Evolutionary conservation across 2,113 vertebrate species (phyloP), one percentile per base, ranked within the genome.

Genomic region (Callipepla squamata): DNA sequence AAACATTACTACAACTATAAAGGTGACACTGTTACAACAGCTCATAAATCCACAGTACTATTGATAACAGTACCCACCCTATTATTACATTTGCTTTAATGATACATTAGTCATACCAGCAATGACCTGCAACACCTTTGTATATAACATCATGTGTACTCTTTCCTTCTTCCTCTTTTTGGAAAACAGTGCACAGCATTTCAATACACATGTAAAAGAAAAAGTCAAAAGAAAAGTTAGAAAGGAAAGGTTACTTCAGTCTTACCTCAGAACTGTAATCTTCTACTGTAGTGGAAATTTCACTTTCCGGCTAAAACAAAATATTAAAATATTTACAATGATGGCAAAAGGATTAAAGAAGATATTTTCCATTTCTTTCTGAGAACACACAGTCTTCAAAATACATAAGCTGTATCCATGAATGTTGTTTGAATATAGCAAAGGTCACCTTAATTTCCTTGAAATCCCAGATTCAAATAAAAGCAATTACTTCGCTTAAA

Each of bases 241-340:
- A 45, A 80, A 80, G 61, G 25, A 92, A 93, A 6, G 9, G 1
- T 88, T 77, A 70, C 36, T 72, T 80, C 28, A 80, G 48, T 93
- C 98, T 99, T 98, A 99, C 99, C 99, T 99, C 99, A 57, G 99
- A 99, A 78, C 98, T 99, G 95, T 98, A 99, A 97, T 99, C 99
- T 96, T 99, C 99, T 50, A 98, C 98, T 30, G 99, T 99, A 40
- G 98, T 98, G 47, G 98, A 99, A 96, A 99, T 97, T 96, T 99
- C 99, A 97, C 98, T 99, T 97, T 99, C 99, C 0, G 97, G 98
- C 99, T 99, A 98, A 97, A 98, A 98, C 50, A 92, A 73, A 85
- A 84, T 85, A 96, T 94, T 95, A 38, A 95, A 94, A 94, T 74
- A 92, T 82, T 97, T 95, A 96, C 5, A 93, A 95, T 63, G 19